A percentile compares a stretch with the other conserved stretches of the same genome.
Evolutionary conservation across 2,888 invertebrate genomes (phyloP).

Genomic region (Rhogogaster chlorosoma): DNA sequence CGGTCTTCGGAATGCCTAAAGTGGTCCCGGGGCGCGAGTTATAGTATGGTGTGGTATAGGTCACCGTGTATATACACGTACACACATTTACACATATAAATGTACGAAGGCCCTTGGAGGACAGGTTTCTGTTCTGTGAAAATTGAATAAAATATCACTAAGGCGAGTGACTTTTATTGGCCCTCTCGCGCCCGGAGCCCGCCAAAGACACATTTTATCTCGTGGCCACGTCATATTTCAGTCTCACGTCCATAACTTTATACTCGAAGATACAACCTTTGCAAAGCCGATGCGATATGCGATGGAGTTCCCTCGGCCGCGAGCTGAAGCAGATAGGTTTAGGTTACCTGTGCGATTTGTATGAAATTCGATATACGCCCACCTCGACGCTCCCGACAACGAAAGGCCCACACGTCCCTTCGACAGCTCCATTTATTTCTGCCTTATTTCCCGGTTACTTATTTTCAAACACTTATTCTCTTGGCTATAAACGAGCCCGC

Average conservation of each 20-base stretch:
- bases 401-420: slow-evolving; percentile 60
- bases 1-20: background rate
- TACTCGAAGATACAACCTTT: slow-evolving; percentile 32
- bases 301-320: slow-evolving; percentile 22
- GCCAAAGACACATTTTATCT: slow-evolving; percentile 48
- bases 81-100: too few species aligned
- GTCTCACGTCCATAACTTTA: slow-evolving; percentile 50
- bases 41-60: background rate
- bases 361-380: slow-evolving; percentile 74
- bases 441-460: slow-evolving; percentile 62
- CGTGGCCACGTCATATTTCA: slow-evolving; percentile 45
- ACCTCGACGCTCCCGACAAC: slow-evolving; percentile 57
- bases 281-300: background rate
- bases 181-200: slow-evolving; percentile 39
- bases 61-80: background rate
- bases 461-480: slow-evolving; percentile 47
- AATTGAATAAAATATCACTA: slow-evolving; percentile 52
- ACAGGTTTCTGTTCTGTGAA: slow-evolving; percentile 45
- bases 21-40: slow-evolving; percentile 24
- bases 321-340: slow-evolving; percentile 66
- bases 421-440: slow-evolving; percentile 74
- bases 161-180: slow-evolving; percentile 50
- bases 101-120: background rate
- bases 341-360: slow-evolving; percentile 74
- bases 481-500: background rate